These are phyloP conservation scores for Petrophora chlorosata DNA, from an alignment of 2,888 invertebrate species.

Conservation along the genomic window DNA sequence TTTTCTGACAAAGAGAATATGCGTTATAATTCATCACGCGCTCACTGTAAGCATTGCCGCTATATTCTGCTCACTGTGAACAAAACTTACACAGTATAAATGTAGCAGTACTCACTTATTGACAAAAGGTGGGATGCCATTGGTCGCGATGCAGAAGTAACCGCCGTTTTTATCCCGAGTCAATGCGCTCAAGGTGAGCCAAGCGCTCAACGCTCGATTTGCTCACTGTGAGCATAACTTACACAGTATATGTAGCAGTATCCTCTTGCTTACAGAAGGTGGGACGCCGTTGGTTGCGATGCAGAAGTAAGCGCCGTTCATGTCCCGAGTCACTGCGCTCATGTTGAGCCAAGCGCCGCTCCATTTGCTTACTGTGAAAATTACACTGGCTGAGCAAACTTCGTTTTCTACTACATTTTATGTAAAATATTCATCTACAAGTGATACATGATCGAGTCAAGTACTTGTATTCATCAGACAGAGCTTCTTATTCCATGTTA, in stretches of 20 bases:
- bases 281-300: constrained; percentile 86
- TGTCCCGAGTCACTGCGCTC: constrained; percentile 78
- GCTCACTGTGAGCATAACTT: constrained; percentile 51
- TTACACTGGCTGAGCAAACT: not conserved
- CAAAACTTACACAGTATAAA: too few relatives aligned
- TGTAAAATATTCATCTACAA: too few relatives aligned
- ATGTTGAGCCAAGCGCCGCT: constrained; percentile 81
- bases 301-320: constrained; percentile 86
- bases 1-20: too few relatives aligned
- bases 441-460: too few relatives aligned
- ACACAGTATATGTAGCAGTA: constrained; percentile 82
- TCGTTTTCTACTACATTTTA: not conserved
- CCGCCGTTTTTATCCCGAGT: not conserved
- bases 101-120: too few relatives aligned
- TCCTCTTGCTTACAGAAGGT: constrained; percentile 70
- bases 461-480: too few relatives aligned
- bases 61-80: too few relatives aligned
- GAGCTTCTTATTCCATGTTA: too few relatives aligned
- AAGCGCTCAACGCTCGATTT: not conserved
- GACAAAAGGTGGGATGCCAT: not conserved
- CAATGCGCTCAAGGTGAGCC: not conserved
- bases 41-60: too few relatives aligned
- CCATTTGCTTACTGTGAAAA: constrained; percentile 71
- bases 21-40: too few relatives aligned
- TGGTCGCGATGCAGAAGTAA: not conserved